phyloP scores from a whole-genome alignment of 1,140 invertebrate species.

The Pogonus chalceus region DNA sequence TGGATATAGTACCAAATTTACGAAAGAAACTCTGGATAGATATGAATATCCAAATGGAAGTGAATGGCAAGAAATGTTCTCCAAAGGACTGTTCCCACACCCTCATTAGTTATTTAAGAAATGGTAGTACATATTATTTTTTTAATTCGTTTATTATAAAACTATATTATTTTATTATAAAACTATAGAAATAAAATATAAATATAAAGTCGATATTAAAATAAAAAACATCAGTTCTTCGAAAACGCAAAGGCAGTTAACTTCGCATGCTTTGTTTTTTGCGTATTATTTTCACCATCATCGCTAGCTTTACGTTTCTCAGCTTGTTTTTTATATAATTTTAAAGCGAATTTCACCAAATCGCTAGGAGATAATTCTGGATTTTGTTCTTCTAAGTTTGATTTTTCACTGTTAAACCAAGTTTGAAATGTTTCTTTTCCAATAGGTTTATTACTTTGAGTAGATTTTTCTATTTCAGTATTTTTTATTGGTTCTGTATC shows the following conservation, averaged over 20 bases:
- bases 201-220: not conserved
- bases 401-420: conserved; percentile 47
- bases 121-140: not conserved
- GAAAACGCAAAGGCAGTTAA: not conserved
- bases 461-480: conserved; percentile 12
- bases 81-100: conserved; percentile 30
- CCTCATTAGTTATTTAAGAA: conserved; percentile 16
- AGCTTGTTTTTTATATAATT: conserved; percentile 38
- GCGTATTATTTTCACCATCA: not conserved
- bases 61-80: conserved; percentile 60
- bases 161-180: not conserved
- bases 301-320: not conserved
- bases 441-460: not conserved
- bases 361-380: conserved; percentile 41
- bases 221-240: not conserved
- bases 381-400: conserved; percentile 41
- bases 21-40: conserved; percentile 49
- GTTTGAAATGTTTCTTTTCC: conserved; percentile 40
- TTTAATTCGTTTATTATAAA: not conserved
- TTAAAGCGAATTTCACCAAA: conserved; percentile 42
- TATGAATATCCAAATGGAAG: conserved; percentile 66
- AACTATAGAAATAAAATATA: not conserved
- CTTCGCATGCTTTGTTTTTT: not conserved
- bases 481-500: conserved; percentile 14
- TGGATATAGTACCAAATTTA: conserved; percentile 73